Conservation (phyloP, 2,113 vertebrate species). For the Heteronetta atricapilla region DNA sequence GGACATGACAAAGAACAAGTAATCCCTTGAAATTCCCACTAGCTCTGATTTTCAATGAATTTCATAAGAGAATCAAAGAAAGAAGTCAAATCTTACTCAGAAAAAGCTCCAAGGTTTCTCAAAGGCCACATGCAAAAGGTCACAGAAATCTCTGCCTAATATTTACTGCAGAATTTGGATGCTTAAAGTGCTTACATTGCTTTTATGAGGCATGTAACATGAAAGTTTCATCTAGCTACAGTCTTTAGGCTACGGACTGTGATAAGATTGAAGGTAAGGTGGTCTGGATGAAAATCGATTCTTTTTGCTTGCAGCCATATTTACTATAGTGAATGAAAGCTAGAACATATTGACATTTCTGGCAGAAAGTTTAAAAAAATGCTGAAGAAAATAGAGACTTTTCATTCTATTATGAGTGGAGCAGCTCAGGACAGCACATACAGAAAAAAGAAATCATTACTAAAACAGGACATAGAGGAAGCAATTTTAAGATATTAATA, state of each 20-base stretch:
- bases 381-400: slow-evolving; percentile 39
- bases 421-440: slow-evolving; percentile 29
- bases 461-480: background rate
- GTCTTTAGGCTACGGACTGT: background rate
- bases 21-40: background rate
- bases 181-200: background rate
- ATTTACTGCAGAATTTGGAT: background rate
- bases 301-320: slow-evolving; percentile 47
- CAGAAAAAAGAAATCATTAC: background rate
- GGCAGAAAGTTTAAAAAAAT: slow-evolving; percentile 4
- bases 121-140: background rate
- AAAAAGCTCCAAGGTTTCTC: background rate
- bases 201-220: background rate
- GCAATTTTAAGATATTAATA: background rate
- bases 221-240: background rate
- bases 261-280: slow-evolving; percentile 35
- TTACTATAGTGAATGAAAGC: slow-evolving; percentile 38
- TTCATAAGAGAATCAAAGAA: background rate
- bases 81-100: background rate
- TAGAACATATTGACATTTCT: slow-evolving; percentile 45
- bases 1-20: background rate
- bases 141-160: background rate
- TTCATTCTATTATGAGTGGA: background rate
- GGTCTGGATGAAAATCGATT: slow-evolving; percentile 17
- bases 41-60: background rate